phyloP scores from a whole-genome alignment of 2,797 vertebrate genomes.

The Crenuchus spilurus region DNA sequence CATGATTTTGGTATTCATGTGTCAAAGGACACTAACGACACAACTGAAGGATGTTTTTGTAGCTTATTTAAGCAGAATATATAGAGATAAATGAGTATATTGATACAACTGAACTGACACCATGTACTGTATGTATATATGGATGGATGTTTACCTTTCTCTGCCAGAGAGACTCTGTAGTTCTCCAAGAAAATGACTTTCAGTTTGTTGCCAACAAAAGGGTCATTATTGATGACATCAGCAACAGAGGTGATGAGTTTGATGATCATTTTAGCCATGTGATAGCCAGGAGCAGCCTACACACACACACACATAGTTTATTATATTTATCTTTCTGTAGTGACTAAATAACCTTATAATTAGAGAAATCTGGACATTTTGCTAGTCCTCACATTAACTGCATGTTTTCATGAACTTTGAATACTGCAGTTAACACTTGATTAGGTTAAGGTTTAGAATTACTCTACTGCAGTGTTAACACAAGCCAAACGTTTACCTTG shows the following conservation, averaged over 20 bases:
- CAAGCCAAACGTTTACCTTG: conserved; percentile 79
- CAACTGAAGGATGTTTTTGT: not conserved
- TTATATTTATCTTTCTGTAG: not conserved
- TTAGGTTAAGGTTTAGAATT: too few species aligned
- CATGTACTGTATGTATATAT: too few species aligned
- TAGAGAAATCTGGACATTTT: too few species aligned
- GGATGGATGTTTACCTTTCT: conserved; percentile 89
- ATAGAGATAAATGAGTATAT: too few species aligned
- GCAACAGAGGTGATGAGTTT: conserved; percentile 91
- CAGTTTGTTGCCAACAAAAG: conserved; percentile 85
- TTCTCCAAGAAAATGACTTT: conserved; percentile 96
- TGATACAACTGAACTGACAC: too few species aligned
- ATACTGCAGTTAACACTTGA: too few species aligned
- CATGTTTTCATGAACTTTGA: too few species aligned
- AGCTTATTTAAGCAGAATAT: too few species aligned
- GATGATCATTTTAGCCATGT: conserved; percentile 98
- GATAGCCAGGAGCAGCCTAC: conserved; percentile 94
- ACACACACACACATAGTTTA: conserved; percentile 46
- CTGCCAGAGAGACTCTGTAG: conserved; percentile 95
- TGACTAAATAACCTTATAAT: not conserved
- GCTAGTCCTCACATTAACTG: too few species aligned
- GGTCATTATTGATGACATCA: conserved; percentile 90
- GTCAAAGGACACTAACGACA: too few species aligned
- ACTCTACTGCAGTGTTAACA: too few species aligned
- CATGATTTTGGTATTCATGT: too few species aligned